phyloP scores from a whole-genome alignment of 2,113 vertebrate species.

The Jaculus jaculus region DNA sequence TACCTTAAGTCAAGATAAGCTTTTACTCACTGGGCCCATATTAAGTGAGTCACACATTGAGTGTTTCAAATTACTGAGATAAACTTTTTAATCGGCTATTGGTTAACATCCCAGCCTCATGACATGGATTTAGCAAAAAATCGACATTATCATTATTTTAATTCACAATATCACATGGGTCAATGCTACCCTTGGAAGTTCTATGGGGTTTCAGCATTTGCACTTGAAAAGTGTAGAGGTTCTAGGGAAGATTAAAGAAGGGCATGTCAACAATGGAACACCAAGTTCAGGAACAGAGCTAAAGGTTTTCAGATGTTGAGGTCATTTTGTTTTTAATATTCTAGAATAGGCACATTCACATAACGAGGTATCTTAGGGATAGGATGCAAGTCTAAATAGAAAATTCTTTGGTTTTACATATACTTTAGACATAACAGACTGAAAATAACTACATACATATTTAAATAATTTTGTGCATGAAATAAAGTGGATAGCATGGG shows the following conservation, averaged over 20 bases:
- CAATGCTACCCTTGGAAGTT: not conserved
- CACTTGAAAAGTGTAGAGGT: not conserved
- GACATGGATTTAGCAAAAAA: slow-evolving; percentile 14
- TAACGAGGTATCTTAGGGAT: not conserved
- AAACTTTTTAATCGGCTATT: slow-evolving; percentile 47
- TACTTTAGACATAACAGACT: not conserved
- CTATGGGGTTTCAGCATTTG: slow-evolving; percentile 5
- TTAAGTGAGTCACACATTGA: slow-evolving; percentile 56
- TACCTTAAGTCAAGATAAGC: slow-evolving; percentile 51
- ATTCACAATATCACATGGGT: slow-evolving; percentile 1
- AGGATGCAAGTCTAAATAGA: not conserved
- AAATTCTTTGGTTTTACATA: not conserved
- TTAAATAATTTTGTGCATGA: not conserved
- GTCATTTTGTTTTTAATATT: not conserved
- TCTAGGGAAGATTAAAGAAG: not conserved
- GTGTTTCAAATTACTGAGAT: slow-evolving; percentile 62
- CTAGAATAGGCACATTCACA: not conserved
- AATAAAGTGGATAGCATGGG: not conserved
- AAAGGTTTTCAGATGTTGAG: not conserved
- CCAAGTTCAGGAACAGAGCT: not conserved
- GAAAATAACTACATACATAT: not conserved
- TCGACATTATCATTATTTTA: slow-evolving; percentile 23
- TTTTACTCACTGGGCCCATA: slow-evolving; percentile 65
- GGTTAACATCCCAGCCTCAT: slow-evolving; percentile 43
- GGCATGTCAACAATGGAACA: not conserved